phyloP scores from a whole-genome alignment of 2,113 vertebrate genomes.

The Larimichthys crocea region DNA sequence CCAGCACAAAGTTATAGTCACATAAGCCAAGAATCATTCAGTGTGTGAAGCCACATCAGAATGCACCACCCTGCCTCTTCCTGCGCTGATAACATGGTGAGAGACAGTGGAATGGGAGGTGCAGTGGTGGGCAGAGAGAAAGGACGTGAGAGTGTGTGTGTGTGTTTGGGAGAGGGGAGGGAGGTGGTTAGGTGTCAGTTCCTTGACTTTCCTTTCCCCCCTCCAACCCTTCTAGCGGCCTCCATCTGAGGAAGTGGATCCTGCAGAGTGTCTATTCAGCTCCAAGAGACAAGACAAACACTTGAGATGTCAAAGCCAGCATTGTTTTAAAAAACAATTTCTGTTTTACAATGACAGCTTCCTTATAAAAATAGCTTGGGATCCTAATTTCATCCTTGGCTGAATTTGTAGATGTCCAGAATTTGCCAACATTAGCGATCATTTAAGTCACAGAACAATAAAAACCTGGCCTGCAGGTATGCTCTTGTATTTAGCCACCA shows the following conservation, averaged over 20 bases:
- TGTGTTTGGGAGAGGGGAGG: slow-evolving; percentile 17
- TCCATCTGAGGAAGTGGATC: slow-evolving; percentile 79
- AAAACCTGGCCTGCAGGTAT: slow-evolving; percentile 6
- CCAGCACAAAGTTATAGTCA: slow-evolving; percentile 1
- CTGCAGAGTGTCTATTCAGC: slow-evolving; percentile 79
- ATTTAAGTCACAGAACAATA: neutral
- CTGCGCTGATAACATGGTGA: slow-evolving; percentile 84
- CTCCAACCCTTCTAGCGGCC: slow-evolving; percentile 61
- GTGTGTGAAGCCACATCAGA: slow-evolving; percentile 57
- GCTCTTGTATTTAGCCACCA: neutral
- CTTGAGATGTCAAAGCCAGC: slow-evolving; percentile 58
- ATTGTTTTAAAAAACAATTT: slow-evolving; percentile 40
- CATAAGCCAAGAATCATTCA: slow-evolving; percentile 55
- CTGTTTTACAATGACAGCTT: slow-evolving; percentile 5
- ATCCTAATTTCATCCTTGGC: neutral
- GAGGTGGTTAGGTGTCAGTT: slow-evolving; percentile 66
- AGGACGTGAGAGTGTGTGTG: slow-evolving; percentile 15
- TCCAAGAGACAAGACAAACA: slow-evolving; percentile 65
- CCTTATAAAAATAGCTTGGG: neutral
- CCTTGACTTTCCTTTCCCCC: slow-evolving; percentile 73
- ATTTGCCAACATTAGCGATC: neutral
- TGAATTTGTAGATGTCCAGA: slow-evolving; percentile 1
- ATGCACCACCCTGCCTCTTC: slow-evolving; percentile 81
- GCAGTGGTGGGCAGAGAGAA: slow-evolving; percentile 33
- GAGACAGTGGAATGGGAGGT: slow-evolving; percentile 67